Conservation (phyloP, 2,113 vertebrate genomes). For the Cyanoderma ruficeps region DNA sequence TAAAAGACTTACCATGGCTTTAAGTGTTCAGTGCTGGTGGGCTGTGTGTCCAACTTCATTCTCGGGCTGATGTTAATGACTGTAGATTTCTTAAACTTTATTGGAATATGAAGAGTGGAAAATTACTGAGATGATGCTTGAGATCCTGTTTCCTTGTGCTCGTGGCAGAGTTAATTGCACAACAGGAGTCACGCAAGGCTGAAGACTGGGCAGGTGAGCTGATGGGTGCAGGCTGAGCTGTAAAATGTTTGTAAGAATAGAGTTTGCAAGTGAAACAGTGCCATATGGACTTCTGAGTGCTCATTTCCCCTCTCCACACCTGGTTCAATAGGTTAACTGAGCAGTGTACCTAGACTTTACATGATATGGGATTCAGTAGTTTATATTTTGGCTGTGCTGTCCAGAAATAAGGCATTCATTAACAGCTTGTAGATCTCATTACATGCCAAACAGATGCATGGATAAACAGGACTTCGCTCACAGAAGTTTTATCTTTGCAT, state of each 20-base stretch:
- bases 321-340: not conserved
- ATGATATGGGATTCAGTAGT: not conserved
- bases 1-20: not conserved
- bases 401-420: not conserved
- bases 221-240: not conserved
- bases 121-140: not conserved
- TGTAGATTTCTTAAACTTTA: not conserved
- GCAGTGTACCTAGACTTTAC: not conserved
- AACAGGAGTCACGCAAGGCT: not conserved
- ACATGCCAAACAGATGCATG: rapidly evolving
- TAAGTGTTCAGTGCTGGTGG: not conserved
- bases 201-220: not conserved
- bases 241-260: not conserved
- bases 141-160: not conserved
- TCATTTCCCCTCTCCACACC: rapidly evolving
- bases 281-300: not conserved
- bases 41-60: not conserved
- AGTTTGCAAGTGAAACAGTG: not conserved
- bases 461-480: not conserved
- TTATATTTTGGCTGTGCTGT: not conserved
- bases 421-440: not conserved
- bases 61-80: not conserved
- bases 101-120: not conserved
- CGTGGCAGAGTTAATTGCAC: not conserved
- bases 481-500: not conserved